phyloP scores from a whole-genome alignment of 2,797 vertebrate genomes.

The Pseudomugil gertrudae region DNA sequence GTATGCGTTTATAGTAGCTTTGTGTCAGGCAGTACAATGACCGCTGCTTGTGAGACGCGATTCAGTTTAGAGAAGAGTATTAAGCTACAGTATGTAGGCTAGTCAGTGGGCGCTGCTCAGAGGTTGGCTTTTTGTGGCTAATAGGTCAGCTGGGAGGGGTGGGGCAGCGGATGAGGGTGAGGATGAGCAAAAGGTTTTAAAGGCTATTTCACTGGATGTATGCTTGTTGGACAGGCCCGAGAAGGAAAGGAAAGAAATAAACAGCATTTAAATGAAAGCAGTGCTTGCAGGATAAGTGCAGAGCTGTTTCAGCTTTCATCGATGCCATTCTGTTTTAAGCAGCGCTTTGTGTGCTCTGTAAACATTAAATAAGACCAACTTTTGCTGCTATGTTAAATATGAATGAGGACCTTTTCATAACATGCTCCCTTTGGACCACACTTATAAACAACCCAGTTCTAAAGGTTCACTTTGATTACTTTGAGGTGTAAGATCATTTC shows the following conservation, averaged over 20 bases:
- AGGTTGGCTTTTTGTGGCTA: slow-evolving; percentile 61
- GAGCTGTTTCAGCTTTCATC: slow-evolving; percentile 11
- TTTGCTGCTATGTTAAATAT: slow-evolving; percentile 64
- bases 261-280: slow-evolving; percentile 2
- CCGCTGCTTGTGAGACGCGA: slow-evolving; percentile 40
- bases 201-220: slow-evolving; percentile 47
- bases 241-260: slow-evolving; percentile 20
- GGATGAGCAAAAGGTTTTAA: slow-evolving; percentile 62
- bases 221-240: slow-evolving; percentile 26
- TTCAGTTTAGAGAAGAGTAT: slow-evolving; percentile 57
- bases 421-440: slow-evolving; percentile 24
- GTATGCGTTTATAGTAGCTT: slow-evolving; percentile 25
- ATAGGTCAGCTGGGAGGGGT: slow-evolving; percentile 66
- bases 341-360: slow-evolving; percentile 13
- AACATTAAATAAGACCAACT: slow-evolving; percentile 20
- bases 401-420: slow-evolving; percentile 58
- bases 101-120: slow-evolving; percentile 41
- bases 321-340: slow-evolving; percentile 7
- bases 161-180: slow-evolving; percentile 61
- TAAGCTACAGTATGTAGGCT: slow-evolving; percentile 59
- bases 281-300: not conserved
- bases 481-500: slow-evolving; percentile 1
- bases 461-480: slow-evolving; percentile 38
- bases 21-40: slow-evolving; percentile 46
- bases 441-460: slow-evolving; percentile 39